Evolutionary conservation across 1,140 invertebrate species (phyloP), one percentile per base, ranked within the genome.

Genomic region (Drosophila rhopaloa): DNA sequence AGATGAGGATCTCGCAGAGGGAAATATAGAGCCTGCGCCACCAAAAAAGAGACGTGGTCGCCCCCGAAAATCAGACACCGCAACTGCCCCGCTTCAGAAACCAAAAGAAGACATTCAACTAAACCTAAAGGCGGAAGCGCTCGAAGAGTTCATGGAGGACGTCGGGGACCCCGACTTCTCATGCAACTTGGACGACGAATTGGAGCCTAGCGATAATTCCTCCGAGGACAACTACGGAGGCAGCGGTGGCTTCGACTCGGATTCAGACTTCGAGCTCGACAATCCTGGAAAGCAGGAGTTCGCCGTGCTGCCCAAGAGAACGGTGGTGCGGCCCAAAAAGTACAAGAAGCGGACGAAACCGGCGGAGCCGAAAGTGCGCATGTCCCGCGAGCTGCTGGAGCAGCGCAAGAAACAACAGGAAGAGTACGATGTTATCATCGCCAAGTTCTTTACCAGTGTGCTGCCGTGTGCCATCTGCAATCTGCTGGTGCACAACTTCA

Each of bases 401-500:
- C 82, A 84, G 37, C 76, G 88, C 24, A 83, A 85, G 24, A 86
- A 84, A n/a, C 90, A 91, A 32, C 90, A 91, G 55, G 86, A 85
- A 50, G 90, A 91, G 16, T 91, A 91, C 44, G 90, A 91, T 67
- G 44, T 37, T 35, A 91, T 91, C n/a, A 91, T 91, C 11, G 79
- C 76, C 14, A 85, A 91, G 72, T 91, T 91, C 68, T 91, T 91
- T n/a, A 90, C 75, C 40, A 76, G 73, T 38, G 81, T 85, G 1
- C 56, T 91, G 27, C 74, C 86, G 0, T 91, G 90, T 44, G 66
- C 90, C 0, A 73, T 91, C 9, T 91, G 90, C 54, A 85, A 91
- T 61, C 55, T 91, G n/a, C 14, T 91, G 29, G 90, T 91, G 16
- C 86, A 90, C 29, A 91, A 91, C 29, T 91, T 91, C 57, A 91